phyloP scores from a whole-genome alignment of 2,113 vertebrate species.

The Gobiocypris rarus region DNA sequence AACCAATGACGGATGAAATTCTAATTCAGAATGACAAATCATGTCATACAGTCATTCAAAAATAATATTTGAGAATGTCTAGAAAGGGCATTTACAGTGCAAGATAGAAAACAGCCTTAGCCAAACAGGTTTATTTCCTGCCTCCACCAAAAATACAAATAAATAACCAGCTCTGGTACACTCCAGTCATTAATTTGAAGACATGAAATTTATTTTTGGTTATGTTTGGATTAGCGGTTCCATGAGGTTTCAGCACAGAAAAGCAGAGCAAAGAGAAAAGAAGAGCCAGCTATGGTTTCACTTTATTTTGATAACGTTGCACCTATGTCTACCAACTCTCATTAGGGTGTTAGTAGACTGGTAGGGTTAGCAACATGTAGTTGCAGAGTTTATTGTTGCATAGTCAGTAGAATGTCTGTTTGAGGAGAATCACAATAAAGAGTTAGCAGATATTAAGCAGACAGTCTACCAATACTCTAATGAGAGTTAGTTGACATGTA shows the following conservation, averaged over 20 bases:
- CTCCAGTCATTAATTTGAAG: constrained; percentile 3
- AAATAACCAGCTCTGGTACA: not conserved
- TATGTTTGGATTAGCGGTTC: not conserved
- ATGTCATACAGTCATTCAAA: not conserved
- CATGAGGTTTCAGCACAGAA: not conserved
- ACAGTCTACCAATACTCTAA: too few species aligned
- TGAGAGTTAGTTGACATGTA: too few species aligned
- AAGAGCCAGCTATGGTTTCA: not conserved
- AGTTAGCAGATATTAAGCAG: too few species aligned
- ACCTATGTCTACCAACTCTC: too few species aligned
- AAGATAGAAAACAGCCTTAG: not conserved
- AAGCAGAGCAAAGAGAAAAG: not conserved
- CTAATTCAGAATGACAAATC: constrained; percentile 3
- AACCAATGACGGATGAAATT: not conserved
- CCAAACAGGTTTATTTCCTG: not conserved
- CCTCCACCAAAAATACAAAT: not conserved
- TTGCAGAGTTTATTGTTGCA: too few species aligned
- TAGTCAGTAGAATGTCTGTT: too few species aligned
- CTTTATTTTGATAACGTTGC: too few species aligned
- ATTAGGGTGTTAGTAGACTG: too few species aligned
- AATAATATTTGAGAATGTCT: not conserved
- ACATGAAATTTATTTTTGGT: not conserved
- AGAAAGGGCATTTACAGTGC: not conserved
- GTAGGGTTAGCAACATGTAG: too few species aligned
- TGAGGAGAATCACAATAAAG: too few species aligned